A percentile compares a stretch with the other conserved stretches of the same genome.
phyloP scores from a whole-genome alignment of 1,140 invertebrate genomes.

The Zophobas atratus region DNA sequence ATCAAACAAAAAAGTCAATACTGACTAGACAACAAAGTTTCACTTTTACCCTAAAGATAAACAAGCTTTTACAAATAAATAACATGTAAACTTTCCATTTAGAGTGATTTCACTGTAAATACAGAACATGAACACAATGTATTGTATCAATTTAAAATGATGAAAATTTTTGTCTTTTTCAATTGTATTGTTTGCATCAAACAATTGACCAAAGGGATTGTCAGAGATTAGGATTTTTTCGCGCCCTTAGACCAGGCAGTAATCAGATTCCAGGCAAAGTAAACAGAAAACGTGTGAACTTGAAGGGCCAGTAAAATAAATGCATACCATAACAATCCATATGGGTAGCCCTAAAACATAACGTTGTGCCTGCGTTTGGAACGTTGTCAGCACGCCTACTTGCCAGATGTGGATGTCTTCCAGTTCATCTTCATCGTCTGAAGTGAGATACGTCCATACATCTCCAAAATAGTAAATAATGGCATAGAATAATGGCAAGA shows the following conservation, averaged over 20 bases:
- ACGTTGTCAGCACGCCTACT: slow-evolving; percentile 70
- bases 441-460: slow-evolving; percentile 84
- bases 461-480: slow-evolving; percentile 87
- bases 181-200: slow-evolving; percentile 2
- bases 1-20: slow-evolving; percentile 7
- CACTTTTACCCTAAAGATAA: slow-evolving; percentile 28
- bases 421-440: slow-evolving; percentile 75
- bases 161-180: slow-evolving; percentile 34
- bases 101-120: slow-evolving; percentile 39
- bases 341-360: slow-evolving; percentile 85
- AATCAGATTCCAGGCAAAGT: slow-evolving; percentile 90
- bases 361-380: slow-evolving; percentile 30
- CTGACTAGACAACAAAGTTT: slow-evolving; percentile 24
- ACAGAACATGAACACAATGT: slow-evolving; percentile 34
- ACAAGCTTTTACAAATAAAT: slow-evolving; percentile 31
- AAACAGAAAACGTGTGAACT: slow-evolving; percentile 92
- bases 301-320: slow-evolving; percentile 92
- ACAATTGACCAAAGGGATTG: slow-evolving; percentile 12
- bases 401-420: slow-evolving; percentile 84
- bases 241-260: slow-evolving; percentile 87
- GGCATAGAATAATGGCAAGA: slow-evolving; percentile 87
- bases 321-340: slow-evolving; percentile 94
- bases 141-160: slow-evolving; percentile 30
- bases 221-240: slow-evolving; percentile 66
- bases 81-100: slow-evolving; percentile 34